Evolutionary conservation across 2,888 invertebrate genomes (phyloP).

Genomic region (Drosophila austrosaltans): DNA sequence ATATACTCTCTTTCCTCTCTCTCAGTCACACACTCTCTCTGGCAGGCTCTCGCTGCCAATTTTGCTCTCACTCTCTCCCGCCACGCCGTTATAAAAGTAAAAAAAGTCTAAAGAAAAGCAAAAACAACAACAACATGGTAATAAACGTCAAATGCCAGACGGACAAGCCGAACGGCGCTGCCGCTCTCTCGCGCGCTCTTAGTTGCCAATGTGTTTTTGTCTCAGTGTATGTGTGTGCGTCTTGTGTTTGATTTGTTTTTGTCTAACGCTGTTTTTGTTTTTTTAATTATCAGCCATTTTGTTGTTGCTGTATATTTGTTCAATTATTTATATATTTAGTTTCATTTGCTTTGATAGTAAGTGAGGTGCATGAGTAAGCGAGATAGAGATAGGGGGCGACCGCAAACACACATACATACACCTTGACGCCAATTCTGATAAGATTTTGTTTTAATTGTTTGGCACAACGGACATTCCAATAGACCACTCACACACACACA

Average conservation of each 20-base stretch:
- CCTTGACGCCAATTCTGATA: slow-evolving; percentile 58
- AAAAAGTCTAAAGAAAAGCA: slow-evolving; percentile 12
- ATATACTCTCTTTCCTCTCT: not conserved
- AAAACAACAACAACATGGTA: slow-evolving; percentile 45
- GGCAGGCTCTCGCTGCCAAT: slow-evolving; percentile 1
- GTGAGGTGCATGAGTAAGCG: slow-evolving; percentile 5
- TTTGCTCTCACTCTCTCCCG: slow-evolving; percentile 32
- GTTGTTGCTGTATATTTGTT: slow-evolving; percentile 21
- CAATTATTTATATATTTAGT: slow-evolving; percentile 32
- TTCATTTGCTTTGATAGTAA: slow-evolving; percentile 1
- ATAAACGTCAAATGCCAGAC: slow-evolving; percentile 72
- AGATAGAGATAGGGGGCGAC: slow-evolving; percentile 15
- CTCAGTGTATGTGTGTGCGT: slow-evolving; percentile 31
- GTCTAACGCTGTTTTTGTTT: slow-evolving; percentile 29
- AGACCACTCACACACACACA: slow-evolving; percentile 25
- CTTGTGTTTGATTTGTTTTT: slow-evolving; percentile 39
- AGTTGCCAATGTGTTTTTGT: slow-evolving; percentile 30
- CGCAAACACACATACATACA: slow-evolving; percentile 22
- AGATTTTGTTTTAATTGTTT: slow-evolving; percentile 63
- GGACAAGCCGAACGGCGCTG: slow-evolving; percentile 44
- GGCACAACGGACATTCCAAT: slow-evolving; percentile 64
- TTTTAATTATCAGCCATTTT: slow-evolving; percentile 21
- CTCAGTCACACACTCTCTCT: slow-evolving; percentile 10
- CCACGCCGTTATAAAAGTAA: slow-evolving; percentile 36
- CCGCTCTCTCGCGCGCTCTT: slow-evolving; percentile 40